phyloP scores from a whole-genome alignment of 2,797 vertebrate species.

The Semaprochilodus insignis region DNA sequence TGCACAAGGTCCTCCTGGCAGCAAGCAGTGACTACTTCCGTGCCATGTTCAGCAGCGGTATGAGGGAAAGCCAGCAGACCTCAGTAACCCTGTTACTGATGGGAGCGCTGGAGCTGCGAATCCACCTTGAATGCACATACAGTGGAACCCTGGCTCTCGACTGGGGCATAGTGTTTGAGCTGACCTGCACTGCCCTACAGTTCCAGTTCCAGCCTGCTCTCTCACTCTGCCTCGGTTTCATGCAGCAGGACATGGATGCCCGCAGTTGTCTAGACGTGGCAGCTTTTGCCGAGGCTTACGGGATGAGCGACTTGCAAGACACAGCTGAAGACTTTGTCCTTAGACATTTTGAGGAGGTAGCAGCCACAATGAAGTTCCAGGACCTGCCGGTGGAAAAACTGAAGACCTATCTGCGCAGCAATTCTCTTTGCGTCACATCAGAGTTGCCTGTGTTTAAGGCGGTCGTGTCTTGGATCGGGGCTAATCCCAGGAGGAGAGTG shows the following conservation, averaged over 20 bases:
- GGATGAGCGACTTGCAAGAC: conserved; percentile 76
- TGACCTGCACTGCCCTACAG: conserved; percentile 82
- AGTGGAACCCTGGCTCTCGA: conserved; percentile 78
- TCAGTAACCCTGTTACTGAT: conserved; percentile 73
- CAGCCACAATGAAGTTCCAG: conserved; percentile 80
- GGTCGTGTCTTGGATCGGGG: conserved; percentile 83
- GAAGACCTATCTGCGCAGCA: conserved; percentile 76
- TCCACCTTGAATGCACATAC: conserved; percentile 85
- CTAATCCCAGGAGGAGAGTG: conserved; percentile 73
- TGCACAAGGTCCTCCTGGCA: conserved; percentile 82
- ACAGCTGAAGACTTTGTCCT: conserved; percentile 83
- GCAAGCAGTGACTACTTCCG: conserved; percentile 86
- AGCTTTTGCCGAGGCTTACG: conserved; percentile 83
- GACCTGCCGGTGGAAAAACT: conserved; percentile 82
- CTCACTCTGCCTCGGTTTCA: conserved; percentile 82
- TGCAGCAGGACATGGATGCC: conserved; percentile 77
- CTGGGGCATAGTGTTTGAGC: conserved; percentile 85
- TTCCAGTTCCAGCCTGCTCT: conserved; percentile 86
- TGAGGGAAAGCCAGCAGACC: conserved; percentile 81
- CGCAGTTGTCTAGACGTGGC: conserved; percentile 81
- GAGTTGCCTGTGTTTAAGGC: conserved; percentile 87
- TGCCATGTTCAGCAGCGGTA: conserved; percentile 87
- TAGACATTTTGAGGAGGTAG: conserved; percentile 84
- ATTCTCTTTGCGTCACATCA: conserved; percentile 81
- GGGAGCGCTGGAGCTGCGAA: conserved; percentile 70